Base-by-base conservation (phyloP, 1,140 invertebrate species). In the Eumaeus atala region DNA sequence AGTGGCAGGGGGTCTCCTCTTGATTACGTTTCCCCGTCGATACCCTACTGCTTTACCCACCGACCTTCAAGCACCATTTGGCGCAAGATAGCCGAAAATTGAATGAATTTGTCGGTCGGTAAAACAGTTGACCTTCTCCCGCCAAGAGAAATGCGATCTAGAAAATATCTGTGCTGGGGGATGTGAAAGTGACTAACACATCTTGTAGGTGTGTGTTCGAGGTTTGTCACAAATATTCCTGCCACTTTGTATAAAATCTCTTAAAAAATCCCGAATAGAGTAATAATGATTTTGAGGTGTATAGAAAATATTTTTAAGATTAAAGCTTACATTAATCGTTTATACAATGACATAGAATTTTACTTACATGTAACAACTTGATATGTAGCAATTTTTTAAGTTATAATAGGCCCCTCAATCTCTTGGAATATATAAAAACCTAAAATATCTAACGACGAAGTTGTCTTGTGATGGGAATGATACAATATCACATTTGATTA, bases 251-350 rank as follows among this genome's bases (percentile, higher is more conserved):
- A 16, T 44, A 9, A 14, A 14, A 44, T 28, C 8, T 9, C 40
- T 16, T 44, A 16, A 16, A 12, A 40, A n/a, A 6, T 28, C 21
- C 21, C 21, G 2, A 28, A 28, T 3, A 6, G 14, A 37, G 35
- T 8, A 42, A 44, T 44, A n/a, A 9, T 7, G 40, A 44, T 44
- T 16, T 44, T 17, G 40, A 44, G 21, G 6, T 28, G 40, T 44
- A 9, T 44, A 44, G 40, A 44, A 44, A 44, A 44, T 44, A 44
- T 44, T 44, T 44, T 44, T 44, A 44, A 17, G 14, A 44, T 16
- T 44, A 9, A 44, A 17, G 12, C 40, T 44, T 44, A 44, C 40
- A 44, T 16, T 14, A 2, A 16, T 16, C 17, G 40, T 44, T 44
- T 44, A 44, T 16, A 44, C 16, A 44, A 44, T 16, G 1, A 44